These are phyloP conservation scores for Crypturellus tataupa DNA, from an alignment of 2,797 vertebrate genomes.

Conservation along the genomic window DNA sequence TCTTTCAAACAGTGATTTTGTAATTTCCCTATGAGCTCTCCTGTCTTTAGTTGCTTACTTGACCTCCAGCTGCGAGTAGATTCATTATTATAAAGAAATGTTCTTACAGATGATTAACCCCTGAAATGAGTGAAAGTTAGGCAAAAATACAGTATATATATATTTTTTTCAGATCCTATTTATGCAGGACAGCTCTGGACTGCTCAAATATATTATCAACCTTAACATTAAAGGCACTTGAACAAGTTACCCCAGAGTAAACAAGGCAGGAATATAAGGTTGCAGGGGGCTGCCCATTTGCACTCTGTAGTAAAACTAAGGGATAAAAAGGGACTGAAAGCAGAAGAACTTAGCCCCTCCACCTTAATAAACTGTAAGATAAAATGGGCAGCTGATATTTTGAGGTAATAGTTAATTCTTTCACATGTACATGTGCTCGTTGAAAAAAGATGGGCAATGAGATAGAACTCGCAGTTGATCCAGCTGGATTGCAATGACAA, in stretches of 20 bases:
- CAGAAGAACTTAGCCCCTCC: neutral
- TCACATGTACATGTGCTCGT: neutral
- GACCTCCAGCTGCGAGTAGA: neutral
- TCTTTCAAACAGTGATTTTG: slow-evolving; percentile 31
- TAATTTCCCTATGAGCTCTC: neutral
- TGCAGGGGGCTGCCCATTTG: neutral
- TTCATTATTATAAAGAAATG: slow-evolving; percentile 18
- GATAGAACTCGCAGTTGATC: neutral
- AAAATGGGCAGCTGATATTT: neutral
- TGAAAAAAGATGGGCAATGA: neutral
- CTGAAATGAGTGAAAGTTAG: neutral
- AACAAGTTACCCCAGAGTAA: neutral
- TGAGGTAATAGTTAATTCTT: neutral
- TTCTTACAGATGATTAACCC: slow-evolving; percentile 27
- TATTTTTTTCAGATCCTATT: neutral
- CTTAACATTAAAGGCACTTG: neutral
- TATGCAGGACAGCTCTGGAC: neutral
- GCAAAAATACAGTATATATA: neutral
- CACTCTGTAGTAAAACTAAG: neutral
- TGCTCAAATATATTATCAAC: neutral
- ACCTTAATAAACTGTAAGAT: neutral
- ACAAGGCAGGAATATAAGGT: neutral
- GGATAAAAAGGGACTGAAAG: neutral
- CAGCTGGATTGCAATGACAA: neutral
- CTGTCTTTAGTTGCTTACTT: slow-evolving; percentile 3